These are phyloP conservation scores for Ginglymostoma cirratum DNA, from an alignment of 2,113 vertebrate genomes.

Conservation along the genomic window DNA sequence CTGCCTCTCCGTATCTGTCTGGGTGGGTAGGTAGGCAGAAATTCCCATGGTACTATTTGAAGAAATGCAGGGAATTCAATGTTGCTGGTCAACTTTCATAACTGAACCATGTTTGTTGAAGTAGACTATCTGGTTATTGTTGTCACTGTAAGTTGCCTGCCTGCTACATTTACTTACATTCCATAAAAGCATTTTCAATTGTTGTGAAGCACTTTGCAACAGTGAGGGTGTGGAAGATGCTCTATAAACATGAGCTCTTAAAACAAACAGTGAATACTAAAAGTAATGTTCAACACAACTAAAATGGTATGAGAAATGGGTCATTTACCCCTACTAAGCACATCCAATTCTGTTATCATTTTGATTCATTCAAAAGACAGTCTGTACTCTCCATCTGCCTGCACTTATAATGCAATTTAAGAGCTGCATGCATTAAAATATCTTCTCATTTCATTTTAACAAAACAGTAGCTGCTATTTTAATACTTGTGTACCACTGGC, in stretches of 20 bases:
- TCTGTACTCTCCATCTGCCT: background rate
- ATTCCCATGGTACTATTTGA: background rate
- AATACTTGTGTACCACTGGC: background rate
- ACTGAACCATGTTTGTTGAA: background rate
- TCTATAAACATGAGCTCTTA: background rate
- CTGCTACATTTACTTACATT: background rate
- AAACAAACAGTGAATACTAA: background rate
- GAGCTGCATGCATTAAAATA: background rate
- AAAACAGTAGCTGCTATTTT: background rate
- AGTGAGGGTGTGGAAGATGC: background rate
- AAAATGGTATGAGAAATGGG: background rate
- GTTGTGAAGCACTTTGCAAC: background rate
- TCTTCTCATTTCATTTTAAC: background rate
- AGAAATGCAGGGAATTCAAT: background rate
- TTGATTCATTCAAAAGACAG: background rate
- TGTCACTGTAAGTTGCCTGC: background rate
- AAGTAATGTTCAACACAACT: background rate
- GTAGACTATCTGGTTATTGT: background rate
- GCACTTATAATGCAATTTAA: background rate
- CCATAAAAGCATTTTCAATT: background rate
- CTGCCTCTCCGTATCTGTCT: background rate
- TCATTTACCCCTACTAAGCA: background rate
- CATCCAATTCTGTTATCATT: background rate
- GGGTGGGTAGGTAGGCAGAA: too few relatives aligned
- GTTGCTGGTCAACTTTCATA: background rate